phyloP scores from a whole-genome alignment of 2,888 invertebrate species.

The Kryphioiulus occultus region DNA sequence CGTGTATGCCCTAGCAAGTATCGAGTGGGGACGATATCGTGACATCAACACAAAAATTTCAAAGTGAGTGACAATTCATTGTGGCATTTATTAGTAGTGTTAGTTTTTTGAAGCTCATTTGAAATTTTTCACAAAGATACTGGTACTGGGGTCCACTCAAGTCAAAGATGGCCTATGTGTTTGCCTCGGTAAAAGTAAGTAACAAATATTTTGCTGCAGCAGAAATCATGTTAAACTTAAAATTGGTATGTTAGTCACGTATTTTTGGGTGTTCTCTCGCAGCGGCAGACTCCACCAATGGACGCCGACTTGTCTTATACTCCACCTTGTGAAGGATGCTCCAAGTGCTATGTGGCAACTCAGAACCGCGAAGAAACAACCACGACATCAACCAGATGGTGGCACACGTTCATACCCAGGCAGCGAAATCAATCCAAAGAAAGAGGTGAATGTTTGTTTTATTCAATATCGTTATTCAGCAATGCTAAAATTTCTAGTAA shows the following conservation, averaged over 20 bases:
- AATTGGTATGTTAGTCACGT: neutral
- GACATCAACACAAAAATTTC: slow-evolving; percentile 78
- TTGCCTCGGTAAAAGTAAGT: slow-evolving; percentile 61
- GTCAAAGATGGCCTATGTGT: slow-evolving; percentile 78
- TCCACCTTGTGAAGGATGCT: slow-evolving; percentile 82
- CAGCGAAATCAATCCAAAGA: slow-evolving; percentile 55
- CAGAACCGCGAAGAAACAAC: slow-evolving; percentile 53
- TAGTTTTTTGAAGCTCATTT: neutral
- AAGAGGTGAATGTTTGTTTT: neutral
- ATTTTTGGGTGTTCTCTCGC: neutral
- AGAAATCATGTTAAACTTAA: neutral
- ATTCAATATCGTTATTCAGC: neutral
- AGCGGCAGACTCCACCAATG: slow-evolving; percentile 42
- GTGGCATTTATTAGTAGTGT: neutral
- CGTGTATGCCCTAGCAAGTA: slow-evolving; percentile 78
- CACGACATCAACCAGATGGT: slow-evolving; percentile 63
- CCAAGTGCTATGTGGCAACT: slow-evolving; percentile 69
- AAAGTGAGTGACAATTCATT: slow-evolving; percentile 64
- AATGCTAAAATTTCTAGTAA: too few species aligned
- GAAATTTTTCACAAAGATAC: slow-evolving; percentile 65
- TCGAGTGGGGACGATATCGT: slow-evolving; percentile 87
- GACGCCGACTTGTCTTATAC: slow-evolving; percentile 77
- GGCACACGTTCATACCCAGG: slow-evolving; percentile 65
- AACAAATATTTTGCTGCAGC: neutral
- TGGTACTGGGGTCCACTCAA: slow-evolving; percentile 86